Evolutionary conservation across 2,888 invertebrate genomes (phyloP).

Genomic region (Mallateleia sp.): DNA sequence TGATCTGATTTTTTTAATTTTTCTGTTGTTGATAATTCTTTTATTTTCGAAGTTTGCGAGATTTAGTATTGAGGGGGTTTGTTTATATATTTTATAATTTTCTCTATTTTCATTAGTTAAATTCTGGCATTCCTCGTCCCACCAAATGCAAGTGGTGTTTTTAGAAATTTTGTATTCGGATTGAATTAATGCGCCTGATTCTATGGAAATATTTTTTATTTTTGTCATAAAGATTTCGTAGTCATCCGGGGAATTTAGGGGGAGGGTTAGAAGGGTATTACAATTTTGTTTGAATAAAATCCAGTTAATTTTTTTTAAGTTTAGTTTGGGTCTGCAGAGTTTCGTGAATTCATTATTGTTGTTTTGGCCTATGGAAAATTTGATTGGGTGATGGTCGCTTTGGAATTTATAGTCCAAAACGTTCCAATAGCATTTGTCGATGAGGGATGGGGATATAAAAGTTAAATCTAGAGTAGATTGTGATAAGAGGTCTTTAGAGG

Average conservation of each 20-base stretch:
- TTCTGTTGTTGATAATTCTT: neutral
- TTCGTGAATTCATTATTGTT: conserved; percentile 18
- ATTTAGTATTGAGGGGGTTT: neutral
- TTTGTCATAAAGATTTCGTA: neutral
- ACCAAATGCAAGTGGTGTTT: neutral
- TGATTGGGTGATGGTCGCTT: conserved; percentile 2
- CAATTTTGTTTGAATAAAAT: neutral
- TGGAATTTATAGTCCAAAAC: neutral
- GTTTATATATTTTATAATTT: neutral
- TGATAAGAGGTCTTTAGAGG: neutral
- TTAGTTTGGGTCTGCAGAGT: conserved; percentile 22
- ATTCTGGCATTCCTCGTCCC: conserved; percentile 9
- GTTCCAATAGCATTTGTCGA: neutral
- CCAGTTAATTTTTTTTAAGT: neutral
- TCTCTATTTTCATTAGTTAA: neutral
- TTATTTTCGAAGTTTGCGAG: neutral
- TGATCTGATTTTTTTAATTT: neutral
- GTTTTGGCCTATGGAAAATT: neutral
- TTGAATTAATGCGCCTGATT: neutral
- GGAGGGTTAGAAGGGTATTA: neutral
- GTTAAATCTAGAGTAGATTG: conserved; percentile 17
- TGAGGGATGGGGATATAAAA: neutral
- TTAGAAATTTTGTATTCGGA: neutral
- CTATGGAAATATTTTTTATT: neutral
- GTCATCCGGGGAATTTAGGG: neutral